Base-by-base conservation (phyloP, 2,113 vertebrate species). In the Alectura lathami region DNA sequence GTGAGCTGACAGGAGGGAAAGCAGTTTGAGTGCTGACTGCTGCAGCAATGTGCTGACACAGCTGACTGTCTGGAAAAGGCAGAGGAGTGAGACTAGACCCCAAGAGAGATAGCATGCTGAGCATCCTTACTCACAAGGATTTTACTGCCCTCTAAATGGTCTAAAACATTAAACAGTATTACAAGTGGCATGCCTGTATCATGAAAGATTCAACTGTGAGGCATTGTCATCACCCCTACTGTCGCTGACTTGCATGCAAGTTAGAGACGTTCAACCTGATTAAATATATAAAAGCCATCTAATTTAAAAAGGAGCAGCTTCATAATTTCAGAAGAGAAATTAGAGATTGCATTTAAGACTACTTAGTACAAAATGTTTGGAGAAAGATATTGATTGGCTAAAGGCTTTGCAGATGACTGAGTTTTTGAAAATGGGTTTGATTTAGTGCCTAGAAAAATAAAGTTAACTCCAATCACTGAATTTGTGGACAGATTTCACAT, bases 261-360 rank as follows among this genome's bases (percentile, higher is more conserved):
- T 67, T 86, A n/a, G 59, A 79, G 51, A 48, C 68, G 81, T 59
- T 43, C 40, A 68, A 18, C 4, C 29, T 66, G 40, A 72, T 73
- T 18, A 85, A 91, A 64, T 80, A 56, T 10, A 83, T 66, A 76
- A 83, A 92, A 89, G 9, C 9, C 20, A 57, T 45, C 18, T 40
- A 64, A 29, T 45, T 87, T 48, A 1, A 60, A 78, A 87, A 84
- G 11, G 4, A 79, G 11, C 9, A 57, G 15, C 40, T 85, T 73
- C 48, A 27, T 69, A 40, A 88, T 45, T 91, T 83, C 63, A 85
- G 27, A 91, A 86, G 72, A 80, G 32, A 87, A 94, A 81, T 40
- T n/a, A 48, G 24, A 87, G 66, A 64, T 32, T 47, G 11, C 63
- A 57, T 56, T 30, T 45, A 32, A 89, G 59, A 63, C 45, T 50